Conservation (phyloP, 2,888 invertebrate species). For the Heliothis peltigera region DNA sequence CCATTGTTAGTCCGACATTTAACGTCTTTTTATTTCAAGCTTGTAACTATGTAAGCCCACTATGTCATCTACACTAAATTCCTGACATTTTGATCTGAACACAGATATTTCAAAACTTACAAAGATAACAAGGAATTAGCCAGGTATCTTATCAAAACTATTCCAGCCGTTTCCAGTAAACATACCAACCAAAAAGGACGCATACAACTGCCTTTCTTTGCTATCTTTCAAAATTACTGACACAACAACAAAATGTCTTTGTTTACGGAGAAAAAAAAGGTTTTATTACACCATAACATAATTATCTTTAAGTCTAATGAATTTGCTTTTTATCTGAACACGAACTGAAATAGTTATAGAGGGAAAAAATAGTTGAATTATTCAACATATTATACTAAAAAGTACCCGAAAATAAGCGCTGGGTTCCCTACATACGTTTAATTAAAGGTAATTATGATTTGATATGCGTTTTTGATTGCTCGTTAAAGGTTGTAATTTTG, state of each 20-base stretch:
- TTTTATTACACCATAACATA: conserved; percentile 38
- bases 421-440: conserved; percentile 52
- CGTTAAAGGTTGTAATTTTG: conserved; percentile 44
- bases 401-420: conserved; percentile 40
- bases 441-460: conserved; percentile 48
- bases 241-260: conserved; percentile 44
- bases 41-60: background rate
- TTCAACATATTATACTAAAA: conserved; percentile 29
- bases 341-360: conserved; percentile 31
- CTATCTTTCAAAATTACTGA: conserved; percentile 17
- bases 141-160: conserved; percentile 32
- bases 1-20: conserved; percentile 10
- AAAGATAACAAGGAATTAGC: background rate
- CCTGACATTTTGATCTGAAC: background rate
- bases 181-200: conserved; percentile 22
- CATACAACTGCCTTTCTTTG: conserved; percentile 28
- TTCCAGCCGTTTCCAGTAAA: conserved; percentile 22
- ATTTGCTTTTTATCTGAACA: conserved; percentile 52
- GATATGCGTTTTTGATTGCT: conserved; percentile 43
- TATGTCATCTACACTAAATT: background rate
- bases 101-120: conserved; percentile 16
- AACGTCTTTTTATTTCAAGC: background rate
- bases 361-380: conserved; percentile 55
- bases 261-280: conserved; percentile 38
- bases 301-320: conserved; percentile 51